These are phyloP conservation scores for Dione juno DNA, from an alignment of 2,888 invertebrate genomes.

Conservation along the genomic window DNA sequence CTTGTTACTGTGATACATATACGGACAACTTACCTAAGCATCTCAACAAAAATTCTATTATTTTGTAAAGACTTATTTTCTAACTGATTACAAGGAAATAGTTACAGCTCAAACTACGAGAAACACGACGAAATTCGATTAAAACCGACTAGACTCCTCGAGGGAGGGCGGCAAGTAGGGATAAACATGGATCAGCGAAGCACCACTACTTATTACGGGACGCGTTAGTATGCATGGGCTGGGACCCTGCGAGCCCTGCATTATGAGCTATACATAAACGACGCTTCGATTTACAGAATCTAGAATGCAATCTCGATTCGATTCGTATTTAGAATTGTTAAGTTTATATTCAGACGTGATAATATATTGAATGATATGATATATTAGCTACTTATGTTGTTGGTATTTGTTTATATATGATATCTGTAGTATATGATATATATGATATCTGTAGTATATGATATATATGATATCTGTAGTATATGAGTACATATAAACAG, in stretches of 20 bases:
- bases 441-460: neutral
- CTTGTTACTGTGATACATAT: too few relatives aligned
- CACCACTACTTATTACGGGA: constrained; percentile 70
- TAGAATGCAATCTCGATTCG: constrained; percentile 45
- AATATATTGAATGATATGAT: constrained; percentile 1
- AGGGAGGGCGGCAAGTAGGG: constrained; percentile 51
- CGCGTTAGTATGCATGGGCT: constrained; percentile 82
- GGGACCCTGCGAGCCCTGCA: constrained; percentile 69
- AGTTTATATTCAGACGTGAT: constrained; percentile 25
- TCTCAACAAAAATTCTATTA: constrained; percentile 1
- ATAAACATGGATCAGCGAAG: constrained; percentile 67
- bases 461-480: too few relatives aligned
- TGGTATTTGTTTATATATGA: neutral
- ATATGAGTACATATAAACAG: too few relatives aligned
- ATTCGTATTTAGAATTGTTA: constrained; percentile 46
- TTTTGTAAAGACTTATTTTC: constrained; percentile 2
- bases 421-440: neutral
- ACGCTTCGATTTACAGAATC: constrained; percentile 65
- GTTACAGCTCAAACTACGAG: constrained; percentile 32
- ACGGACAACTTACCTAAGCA: too few relatives aligned
- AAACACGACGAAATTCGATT: constrained; percentile 35
- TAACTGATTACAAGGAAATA: constrained; percentile 3
- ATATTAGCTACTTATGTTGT: neutral
- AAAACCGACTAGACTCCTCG: constrained; percentile 34
- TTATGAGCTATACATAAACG: constrained; percentile 71